A percentile compares a stretch with the other conserved stretches of the same genome.
Evolutionary conservation across 1,140 invertebrate genomes (phyloP).

Genomic region (Dendroctonus valens): DNA sequence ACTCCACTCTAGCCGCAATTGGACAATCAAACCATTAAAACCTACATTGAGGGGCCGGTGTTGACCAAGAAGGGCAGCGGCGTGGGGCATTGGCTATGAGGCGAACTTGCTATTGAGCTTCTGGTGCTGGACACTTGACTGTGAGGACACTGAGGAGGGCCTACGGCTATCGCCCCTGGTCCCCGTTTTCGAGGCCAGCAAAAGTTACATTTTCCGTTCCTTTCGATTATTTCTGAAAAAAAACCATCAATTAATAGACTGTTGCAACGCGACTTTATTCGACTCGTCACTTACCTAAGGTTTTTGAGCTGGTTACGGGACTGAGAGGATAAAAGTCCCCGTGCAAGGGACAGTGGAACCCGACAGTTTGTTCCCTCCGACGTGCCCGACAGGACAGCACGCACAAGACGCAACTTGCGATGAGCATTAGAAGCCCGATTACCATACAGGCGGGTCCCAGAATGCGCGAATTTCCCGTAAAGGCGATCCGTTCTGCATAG

Average conservation of each 20-base stretch:
- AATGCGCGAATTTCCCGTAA: constrained; percentile 70
- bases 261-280: background rate
- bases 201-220: constrained; percentile 39
- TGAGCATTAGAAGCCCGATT: constrained; percentile 67
- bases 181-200: constrained; percentile 53
- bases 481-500: constrained; percentile 67
- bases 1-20: background rate
- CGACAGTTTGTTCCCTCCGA: constrained; percentile 63
- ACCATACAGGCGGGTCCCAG: constrained; percentile 71
- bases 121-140: constrained; percentile 65
- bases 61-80: constrained; percentile 70
- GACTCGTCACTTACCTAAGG: constrained; percentile 45
- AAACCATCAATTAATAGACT: background rate
- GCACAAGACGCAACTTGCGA: constrained; percentile 60
- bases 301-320: constrained; percentile 56
- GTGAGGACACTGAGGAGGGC: constrained; percentile 67
- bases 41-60: constrained; percentile 66
- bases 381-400: constrained; percentile 64
- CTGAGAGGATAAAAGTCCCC: constrained; percentile 74
- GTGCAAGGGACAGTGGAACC: constrained; percentile 74
- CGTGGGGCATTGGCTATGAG: constrained; percentile 65
- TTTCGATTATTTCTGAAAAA: constrained; percentile 39
- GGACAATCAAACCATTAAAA: constrained; percentile 18
- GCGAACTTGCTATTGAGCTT: constrained; percentile 61
- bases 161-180: constrained; percentile 56